These are phyloP conservation scores for Dendrolimus houi DNA, from an alignment of 2,888 invertebrate genomes.

Conservation along the genomic window DNA sequence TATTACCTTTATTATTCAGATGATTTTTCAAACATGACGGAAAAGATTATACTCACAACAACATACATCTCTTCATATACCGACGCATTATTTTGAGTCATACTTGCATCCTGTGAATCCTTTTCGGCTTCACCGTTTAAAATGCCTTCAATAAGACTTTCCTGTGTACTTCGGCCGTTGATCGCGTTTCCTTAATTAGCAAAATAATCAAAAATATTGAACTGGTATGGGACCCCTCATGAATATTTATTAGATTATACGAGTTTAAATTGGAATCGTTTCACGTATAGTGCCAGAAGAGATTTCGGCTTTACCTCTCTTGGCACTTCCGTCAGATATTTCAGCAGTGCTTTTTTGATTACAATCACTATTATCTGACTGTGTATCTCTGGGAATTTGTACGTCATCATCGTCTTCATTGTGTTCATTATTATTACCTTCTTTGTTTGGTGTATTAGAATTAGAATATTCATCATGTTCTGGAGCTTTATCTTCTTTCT, in stretches of 20 bases:
- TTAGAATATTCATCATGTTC: constrained; percentile 17
- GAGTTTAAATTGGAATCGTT: constrained; percentile 52
- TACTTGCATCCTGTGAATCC: constrained; percentile 70
- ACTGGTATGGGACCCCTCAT: constrained; percentile 67
- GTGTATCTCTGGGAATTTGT: constrained; percentile 62
- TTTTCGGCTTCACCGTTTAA: constrained; percentile 63
- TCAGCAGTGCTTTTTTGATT: constrained; percentile 54
- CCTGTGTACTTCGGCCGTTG: constrained; percentile 61
- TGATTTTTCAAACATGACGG: constrained; percentile 11
- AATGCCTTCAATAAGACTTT: constrained; percentile 69
- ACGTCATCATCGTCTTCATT: constrained; percentile 76
- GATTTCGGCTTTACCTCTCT: constrained; percentile 59
- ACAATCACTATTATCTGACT: constrained; percentile 57
- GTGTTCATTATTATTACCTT: constrained; percentile 59
- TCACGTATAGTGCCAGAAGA: constrained; percentile 64
- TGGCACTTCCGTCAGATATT: constrained; percentile 54
- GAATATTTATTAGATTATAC: constrained; percentile 41
- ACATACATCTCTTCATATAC: constrained; percentile 54
- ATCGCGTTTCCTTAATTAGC: constrained; percentile 70
- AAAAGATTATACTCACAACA: constrained; percentile 62
- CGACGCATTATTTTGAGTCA: constrained; percentile 49
- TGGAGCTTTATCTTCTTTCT: constrained; percentile 7
- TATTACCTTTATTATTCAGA: not conserved
- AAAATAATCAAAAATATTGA: constrained; percentile 73
- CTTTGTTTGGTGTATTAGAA: constrained; percentile 27